Conservation (phyloP, 2,888 invertebrate species). For the Phaonia tiefii region DNA sequence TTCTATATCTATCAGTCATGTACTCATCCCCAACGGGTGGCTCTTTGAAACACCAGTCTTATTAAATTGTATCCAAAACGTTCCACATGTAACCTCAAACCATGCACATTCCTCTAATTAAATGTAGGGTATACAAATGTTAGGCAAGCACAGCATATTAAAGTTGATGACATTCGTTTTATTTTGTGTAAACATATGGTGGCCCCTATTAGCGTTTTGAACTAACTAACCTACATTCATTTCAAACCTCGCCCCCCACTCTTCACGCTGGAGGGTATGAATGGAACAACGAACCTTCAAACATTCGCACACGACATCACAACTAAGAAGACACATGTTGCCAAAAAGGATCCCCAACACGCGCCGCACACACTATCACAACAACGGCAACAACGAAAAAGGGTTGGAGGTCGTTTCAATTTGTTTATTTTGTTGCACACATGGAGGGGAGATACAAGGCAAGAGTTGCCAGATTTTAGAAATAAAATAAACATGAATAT, state of each 20-base stretch:
- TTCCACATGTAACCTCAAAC: too few relatives aligned
- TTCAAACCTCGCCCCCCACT: conserved; percentile 36
- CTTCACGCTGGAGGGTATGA: conserved; percentile 24
- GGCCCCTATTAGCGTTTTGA: conserved; percentile 42
- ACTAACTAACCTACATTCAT: conserved; percentile 58
- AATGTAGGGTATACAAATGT: too few relatives aligned
- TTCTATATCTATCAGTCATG: too few relatives aligned
- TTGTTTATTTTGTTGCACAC: conserved; percentile 32
- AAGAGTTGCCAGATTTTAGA: conserved; percentile 34
- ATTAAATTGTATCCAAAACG: too few relatives aligned
- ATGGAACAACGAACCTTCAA: conserved; percentile 32
- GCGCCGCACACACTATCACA: neutral
- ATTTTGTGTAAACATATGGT: conserved; percentile 37
- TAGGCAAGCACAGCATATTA: too few relatives aligned
- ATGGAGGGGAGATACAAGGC: neutral
- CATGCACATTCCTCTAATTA: too few relatives aligned
- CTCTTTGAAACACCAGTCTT: too few relatives aligned
- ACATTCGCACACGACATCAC: conserved; percentile 1
- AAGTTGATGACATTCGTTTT: neutral
- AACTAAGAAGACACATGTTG: neutral
- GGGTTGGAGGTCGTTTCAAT: conserved; percentile 35
- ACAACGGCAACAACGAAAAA: neutral
- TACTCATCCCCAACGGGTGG: too few relatives aligned
- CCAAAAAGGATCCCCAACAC: neutral
- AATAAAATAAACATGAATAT: too few relatives aligned